Conservation (phyloP, 2,797 vertebrate genomes). For the Agapornis canus region DNA sequence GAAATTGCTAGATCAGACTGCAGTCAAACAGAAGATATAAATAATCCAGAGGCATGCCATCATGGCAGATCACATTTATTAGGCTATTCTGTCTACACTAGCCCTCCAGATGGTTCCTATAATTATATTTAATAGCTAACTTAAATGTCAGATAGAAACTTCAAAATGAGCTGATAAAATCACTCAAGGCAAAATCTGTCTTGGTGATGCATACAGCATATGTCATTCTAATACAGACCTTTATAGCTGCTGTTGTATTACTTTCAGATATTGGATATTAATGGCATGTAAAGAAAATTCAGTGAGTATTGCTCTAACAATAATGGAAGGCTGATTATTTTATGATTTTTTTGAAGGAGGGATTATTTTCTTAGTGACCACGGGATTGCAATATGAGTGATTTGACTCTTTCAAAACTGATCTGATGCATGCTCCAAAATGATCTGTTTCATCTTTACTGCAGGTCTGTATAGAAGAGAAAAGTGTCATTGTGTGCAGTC, state of each 20-base stretch:
- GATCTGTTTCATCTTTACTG: neutral
- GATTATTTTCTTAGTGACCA: neutral
- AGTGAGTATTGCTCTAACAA: neutral
- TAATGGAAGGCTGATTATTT: neutral
- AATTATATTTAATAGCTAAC: neutral
- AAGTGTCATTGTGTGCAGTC: neutral
- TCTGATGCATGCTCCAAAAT: neutral
- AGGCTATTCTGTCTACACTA: neutral
- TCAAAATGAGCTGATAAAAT: neutral
- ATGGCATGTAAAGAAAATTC: neutral
- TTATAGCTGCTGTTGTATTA: neutral
- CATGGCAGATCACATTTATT: neutral
- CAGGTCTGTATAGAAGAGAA: neutral
- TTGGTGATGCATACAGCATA: neutral
- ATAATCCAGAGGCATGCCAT: neutral
- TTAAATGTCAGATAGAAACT: slow-evolving; percentile 6
- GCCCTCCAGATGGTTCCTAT: neutral
- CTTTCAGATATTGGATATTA: neutral
- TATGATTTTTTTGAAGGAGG: neutral
- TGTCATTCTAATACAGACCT: neutral
- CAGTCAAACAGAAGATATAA: neutral
- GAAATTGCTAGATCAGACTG: neutral
- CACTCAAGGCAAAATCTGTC: neutral
- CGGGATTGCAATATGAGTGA: neutral
- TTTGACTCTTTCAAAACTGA: neutral